Evolutionary conservation across 92 coral and sea anemone species (phyloP), one percentile per base, ranked within the genome.

Genomic region (Bergia puertoricense): DNA sequence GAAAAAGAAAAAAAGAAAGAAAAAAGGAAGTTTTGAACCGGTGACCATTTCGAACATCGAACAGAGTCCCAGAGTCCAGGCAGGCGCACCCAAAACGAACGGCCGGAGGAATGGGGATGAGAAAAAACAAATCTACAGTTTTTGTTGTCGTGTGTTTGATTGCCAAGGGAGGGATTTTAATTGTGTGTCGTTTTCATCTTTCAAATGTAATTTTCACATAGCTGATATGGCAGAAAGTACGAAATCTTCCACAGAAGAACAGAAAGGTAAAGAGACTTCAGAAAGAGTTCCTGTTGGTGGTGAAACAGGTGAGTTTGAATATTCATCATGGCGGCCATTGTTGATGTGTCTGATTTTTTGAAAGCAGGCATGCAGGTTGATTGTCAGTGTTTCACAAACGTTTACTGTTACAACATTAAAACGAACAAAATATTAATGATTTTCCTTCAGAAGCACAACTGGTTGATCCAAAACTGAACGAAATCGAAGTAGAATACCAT

Each of bases 401-500:
- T 41, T 75, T 75, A 30, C 30, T 30, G 30, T 30, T 30, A 73
- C 6, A 7, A 13, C 44, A 0, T 73, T 59, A n/a, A 81, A 36
- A 40, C 45, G 56, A 82, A 68, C 45, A 3, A 67, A 68, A 82
- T n/a, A 43, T 69, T 13, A 30, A 67, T 44, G 57, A 38, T 86
- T 85, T 73, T 85, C 76, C 46, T 86, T 37, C 16, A 92, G 92
- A 85, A 46, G 42, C 85, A 13, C 79, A 81, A 38, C 90, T 91
- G 11, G 89, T 85, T 37, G 85, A 86, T 20, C 85, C 88, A 43
- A 81, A 86, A 51, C 93, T 93, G 77, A 92, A 89, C 50, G 89
- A 93, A 67, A 86, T 92, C 46, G 96, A 96, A 81, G 88, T 93
- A 41, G 97, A 96, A 22, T 71, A 75, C 48, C 93, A 94, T n/a